phyloP scores from a whole-genome alignment of 2,113 vertebrate species.

The Syngnathus typhle region DNA sequence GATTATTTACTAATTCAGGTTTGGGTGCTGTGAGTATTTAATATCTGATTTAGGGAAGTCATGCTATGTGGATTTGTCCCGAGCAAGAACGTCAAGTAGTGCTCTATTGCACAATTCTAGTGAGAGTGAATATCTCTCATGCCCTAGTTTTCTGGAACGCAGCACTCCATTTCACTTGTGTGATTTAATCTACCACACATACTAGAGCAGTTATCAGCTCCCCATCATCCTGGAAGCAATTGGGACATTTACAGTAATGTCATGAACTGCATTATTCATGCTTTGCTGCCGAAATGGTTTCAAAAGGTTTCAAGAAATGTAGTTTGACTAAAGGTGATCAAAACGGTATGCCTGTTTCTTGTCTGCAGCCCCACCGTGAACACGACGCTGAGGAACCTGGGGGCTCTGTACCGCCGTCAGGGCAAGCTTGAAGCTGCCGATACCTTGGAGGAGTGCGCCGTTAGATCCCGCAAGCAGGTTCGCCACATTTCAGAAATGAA shows the following conservation, averaged over 20 bases:
- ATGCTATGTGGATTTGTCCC: background rate
- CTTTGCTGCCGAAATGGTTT: background rate
- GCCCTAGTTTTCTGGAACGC: background rate
- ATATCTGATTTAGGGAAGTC: background rate
- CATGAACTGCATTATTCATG: background rate
- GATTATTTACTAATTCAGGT: background rate
- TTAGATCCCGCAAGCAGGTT: conserved; percentile 88
- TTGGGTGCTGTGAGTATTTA: background rate
- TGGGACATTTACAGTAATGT: background rate
- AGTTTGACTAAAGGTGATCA: background rate
- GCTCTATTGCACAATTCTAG: background rate
- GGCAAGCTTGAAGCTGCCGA: conserved; percentile 90
- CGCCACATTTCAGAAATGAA: conserved; percentile 2
- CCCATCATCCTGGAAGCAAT: background rate
- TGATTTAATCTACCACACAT: background rate
- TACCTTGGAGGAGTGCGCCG: conserved; percentile 85
- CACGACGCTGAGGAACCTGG: conserved; percentile 85
- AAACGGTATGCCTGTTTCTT: background rate
- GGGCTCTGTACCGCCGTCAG: conserved; percentile 85
- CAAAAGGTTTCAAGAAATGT: background rate
- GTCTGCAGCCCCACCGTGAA: conserved; percentile 72
- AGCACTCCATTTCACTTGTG: background rate
- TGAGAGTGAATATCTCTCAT: background rate
- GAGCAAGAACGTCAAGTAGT: background rate
- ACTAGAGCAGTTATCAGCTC: background rate